These are phyloP conservation scores for Armadillidium nasatum DNA, from an alignment of 1,140 invertebrate genomes.

Conservation along the genomic window DNA sequence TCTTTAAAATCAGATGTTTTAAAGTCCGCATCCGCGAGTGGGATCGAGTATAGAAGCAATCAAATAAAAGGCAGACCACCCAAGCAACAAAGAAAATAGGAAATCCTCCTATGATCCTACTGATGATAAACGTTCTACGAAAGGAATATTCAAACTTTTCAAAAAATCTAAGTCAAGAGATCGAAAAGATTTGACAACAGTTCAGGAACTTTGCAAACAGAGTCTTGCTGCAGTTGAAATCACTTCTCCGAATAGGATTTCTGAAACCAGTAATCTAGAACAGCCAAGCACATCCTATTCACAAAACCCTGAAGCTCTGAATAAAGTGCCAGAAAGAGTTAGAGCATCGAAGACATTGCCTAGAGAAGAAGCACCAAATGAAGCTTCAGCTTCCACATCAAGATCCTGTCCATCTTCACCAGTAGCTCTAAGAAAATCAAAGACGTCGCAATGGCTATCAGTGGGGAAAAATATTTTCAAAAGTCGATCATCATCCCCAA, in stretches of 20 bases:
- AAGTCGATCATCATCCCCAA: conserved; percentile 27
- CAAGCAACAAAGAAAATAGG: conserved; percentile 4
- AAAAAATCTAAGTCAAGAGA: conserved; percentile 18
- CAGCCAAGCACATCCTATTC: background rate
- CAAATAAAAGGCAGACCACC: background rate
- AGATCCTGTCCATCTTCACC: conserved; percentile 28
- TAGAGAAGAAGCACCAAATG: background rate
- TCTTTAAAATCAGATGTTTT: background rate
- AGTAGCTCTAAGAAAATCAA: conserved; percentile 16
- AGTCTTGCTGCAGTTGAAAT: conserved; percentile 28
- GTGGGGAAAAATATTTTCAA: conserved; percentile 26
- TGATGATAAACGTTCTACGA: background rate
- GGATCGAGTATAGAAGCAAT: background rate
- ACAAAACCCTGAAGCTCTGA: background rate
- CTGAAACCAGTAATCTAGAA: background rate
- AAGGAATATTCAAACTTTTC: conserved; percentile 28
- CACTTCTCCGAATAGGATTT: background rate
- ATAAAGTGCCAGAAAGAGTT: background rate
- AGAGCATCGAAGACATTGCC: background rate
- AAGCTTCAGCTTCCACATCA: background rate
- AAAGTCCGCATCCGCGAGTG: conserved; percentile 8
- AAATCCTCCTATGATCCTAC: conserved; percentile 4
- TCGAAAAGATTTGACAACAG: conserved; percentile 16
- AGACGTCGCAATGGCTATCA: conserved; percentile 4
- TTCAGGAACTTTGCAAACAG: conserved; percentile 25